These are phyloP conservation scores for Sussaba pulchella DNA, from an alignment of 2,888 invertebrate species.

Conservation along the genomic window DNA sequence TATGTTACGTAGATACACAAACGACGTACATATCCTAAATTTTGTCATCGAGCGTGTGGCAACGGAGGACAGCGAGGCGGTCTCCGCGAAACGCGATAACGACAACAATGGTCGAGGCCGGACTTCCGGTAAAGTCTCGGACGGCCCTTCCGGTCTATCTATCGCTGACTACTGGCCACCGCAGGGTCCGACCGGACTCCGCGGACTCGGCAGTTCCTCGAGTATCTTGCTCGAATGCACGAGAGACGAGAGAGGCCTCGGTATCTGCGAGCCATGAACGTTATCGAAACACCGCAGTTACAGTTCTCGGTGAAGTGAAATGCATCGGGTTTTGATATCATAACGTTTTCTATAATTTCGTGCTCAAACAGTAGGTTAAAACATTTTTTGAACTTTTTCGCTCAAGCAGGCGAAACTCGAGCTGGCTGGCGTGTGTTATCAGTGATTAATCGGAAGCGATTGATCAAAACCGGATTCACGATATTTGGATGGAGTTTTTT, in stretches of 20 bases:
- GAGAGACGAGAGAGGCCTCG: background rate
- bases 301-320: background rate
- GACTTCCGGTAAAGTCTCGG: slow-evolving; percentile 71
- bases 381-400: no score
- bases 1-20: background rate
- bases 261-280: slow-evolving; percentile 16
- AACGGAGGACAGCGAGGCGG: slow-evolving; percentile 49
- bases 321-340: slow-evolving; percentile 58
- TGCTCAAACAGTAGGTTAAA: background rate
- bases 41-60: slow-evolving; percentile 40
- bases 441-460: no score
- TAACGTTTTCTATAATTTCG: slow-evolving; percentile 4
- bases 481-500: no score
- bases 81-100: slow-evolving; percentile 71
- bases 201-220: background rate
- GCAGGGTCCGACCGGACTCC: slow-evolving; percentile 4
- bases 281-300: slow-evolving; percentile 30
- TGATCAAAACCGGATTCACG: no score
- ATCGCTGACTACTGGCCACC: slow-evolving; percentile 58
- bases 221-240: slow-evolving; percentile 1
- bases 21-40: slow-evolving; percentile 61
- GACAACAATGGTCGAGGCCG: slow-evolving; percentile 71
- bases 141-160: slow-evolving; percentile 66
- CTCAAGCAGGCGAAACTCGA: no score
- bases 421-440: no score